Conservation (phyloP, 2,113 vertebrate genomes). For the Catharus fuscescens region DNA sequence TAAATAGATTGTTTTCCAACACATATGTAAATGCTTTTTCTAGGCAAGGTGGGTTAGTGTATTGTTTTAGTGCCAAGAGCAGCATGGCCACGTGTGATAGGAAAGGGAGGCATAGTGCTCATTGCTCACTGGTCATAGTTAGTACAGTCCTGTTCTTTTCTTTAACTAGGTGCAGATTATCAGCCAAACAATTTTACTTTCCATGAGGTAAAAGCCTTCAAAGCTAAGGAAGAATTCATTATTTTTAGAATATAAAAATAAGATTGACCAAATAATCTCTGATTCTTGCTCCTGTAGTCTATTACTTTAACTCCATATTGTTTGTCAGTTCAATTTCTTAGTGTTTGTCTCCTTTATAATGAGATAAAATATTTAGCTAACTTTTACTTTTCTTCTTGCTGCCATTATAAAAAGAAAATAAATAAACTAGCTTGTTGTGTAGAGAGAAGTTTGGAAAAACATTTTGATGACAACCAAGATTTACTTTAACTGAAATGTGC, state of each 20-base stretch:
- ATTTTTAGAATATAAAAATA: neutral
- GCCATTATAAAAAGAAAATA: neutral
- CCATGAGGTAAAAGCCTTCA: neutral
- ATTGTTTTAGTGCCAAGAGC: neutral
- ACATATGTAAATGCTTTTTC: neutral
- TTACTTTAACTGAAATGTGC: neutral
- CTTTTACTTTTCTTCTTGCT: neutral
- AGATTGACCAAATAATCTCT: neutral
- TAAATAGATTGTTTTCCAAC: neutral
- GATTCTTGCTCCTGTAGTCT: neutral
- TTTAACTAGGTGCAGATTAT: neutral
- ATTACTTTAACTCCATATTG: neutral
- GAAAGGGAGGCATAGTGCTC: neutral
- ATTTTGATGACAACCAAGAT: neutral
- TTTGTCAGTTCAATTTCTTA: neutral
- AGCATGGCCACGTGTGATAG: neutral
- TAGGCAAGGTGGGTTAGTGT: neutral
- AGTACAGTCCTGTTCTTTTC: neutral
- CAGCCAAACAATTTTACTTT: neutral
- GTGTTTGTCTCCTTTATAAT: neutral
- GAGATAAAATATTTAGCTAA: neutral
- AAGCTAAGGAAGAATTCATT: neutral
- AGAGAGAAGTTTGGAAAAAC: neutral
- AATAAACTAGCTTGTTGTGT: fast-evolving
- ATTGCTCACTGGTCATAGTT: neutral